Conservation (phyloP, 2,113 vertebrate genomes). For the Halcyon senegalensis region DNA sequence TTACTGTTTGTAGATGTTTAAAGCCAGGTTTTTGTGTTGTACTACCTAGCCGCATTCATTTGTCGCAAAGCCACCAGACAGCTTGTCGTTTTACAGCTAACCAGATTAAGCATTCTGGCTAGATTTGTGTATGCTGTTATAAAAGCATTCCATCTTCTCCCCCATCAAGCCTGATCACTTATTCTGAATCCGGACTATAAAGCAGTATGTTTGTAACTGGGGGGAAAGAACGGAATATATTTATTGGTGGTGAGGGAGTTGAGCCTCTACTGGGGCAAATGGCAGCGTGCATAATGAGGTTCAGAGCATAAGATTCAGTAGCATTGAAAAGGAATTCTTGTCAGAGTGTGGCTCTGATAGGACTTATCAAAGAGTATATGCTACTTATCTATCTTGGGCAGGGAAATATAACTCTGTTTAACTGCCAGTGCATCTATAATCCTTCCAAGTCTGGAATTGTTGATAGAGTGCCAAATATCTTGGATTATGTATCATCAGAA, state of each 20-base stretch:
- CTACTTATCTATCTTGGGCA: conserved; percentile 48
- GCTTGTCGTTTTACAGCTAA: conserved; percentile 47
- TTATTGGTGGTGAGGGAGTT: conserved; percentile 34
- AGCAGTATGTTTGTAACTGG: not conserved
- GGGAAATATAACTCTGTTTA: conserved; percentile 27
- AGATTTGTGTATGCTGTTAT: not conserved
- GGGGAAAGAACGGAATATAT: not conserved
- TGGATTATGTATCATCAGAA: conserved; percentile 38
- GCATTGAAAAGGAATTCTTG: conserved; percentile 45
- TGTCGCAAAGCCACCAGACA: conserved; percentile 2
- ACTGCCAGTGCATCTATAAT: conserved; percentile 55
- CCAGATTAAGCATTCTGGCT: conserved; percentile 33
- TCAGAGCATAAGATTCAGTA: conserved; percentile 16
- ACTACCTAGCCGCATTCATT: not conserved
- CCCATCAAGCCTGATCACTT: not conserved
- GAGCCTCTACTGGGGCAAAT: not conserved
- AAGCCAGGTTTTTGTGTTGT: not conserved
- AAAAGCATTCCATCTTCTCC: not conserved
- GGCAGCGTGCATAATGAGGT: not conserved
- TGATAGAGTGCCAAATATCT: conserved; percentile 48
- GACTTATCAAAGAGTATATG: conserved; percentile 42
- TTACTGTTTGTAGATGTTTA: not conserved
- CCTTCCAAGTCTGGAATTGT: conserved; percentile 40
- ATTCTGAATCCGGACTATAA: not conserved
- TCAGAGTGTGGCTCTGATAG: conserved; percentile 55